Percentiles rank a stretch among this genome's conserved stretches.
Evolutionary conservation across 2,113 vertebrate genomes (phyloP).

Genomic region (Tetraodon nigroviridis): DNA sequence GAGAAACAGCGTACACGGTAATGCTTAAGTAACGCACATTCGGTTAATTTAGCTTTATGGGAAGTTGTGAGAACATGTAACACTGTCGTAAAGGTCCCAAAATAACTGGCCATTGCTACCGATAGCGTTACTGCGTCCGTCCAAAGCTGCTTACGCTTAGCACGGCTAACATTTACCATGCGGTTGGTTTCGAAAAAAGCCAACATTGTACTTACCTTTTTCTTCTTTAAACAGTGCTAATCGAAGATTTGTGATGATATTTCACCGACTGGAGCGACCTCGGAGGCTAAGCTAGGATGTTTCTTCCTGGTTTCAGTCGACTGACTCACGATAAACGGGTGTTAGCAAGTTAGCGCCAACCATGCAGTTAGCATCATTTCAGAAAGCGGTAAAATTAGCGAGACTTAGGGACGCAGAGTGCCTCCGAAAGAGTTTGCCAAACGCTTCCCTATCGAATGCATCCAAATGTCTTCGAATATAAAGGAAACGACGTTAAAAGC

Average conservation of each 20-base stretch:
- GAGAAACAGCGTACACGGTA: background rate
- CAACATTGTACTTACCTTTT: slow-evolving; percentile 30
- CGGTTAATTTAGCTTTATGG: background rate
- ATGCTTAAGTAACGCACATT: no score
- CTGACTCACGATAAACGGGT: background rate
- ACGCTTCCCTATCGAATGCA: background rate
- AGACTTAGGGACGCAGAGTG: background rate
- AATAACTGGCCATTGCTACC: background rate
- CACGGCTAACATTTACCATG: no score
- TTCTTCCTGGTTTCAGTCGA: slow-evolving; percentile 56
- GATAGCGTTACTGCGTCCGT: background rate
- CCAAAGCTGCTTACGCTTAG: background rate
- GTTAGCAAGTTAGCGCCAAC: slow-evolving; percentile 39
- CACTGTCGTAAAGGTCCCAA: background rate
- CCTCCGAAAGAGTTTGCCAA: background rate
- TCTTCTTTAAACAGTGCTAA: background rate
- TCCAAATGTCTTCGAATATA: no score
- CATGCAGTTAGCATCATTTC: slow-evolving; percentile 21
- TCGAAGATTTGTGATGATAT: background rate
- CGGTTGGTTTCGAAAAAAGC: no score
- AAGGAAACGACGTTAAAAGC: background rate
- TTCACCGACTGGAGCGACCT: background rate
- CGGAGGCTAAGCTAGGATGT: slow-evolving; percentile 35
- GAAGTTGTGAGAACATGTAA: background rate
- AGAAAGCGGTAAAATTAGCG: background rate